phyloP scores from a whole-genome alignment of 2,113 vertebrate genomes.

The Nipponia nippon region DNA sequence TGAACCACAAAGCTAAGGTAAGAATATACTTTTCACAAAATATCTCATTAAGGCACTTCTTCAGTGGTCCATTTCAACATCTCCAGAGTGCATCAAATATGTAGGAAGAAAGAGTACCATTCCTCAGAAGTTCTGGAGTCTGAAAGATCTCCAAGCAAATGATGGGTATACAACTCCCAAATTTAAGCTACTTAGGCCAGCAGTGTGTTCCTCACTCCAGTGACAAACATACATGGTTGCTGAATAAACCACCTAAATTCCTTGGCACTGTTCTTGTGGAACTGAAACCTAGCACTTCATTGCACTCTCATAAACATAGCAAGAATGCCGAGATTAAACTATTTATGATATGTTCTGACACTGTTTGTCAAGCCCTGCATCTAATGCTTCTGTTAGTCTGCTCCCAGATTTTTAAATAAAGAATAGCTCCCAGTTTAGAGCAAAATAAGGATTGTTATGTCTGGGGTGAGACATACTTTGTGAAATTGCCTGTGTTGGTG shows the following conservation, averaged over 20 bases:
- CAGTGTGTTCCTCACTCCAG: not conserved
- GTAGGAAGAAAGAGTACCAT: not conserved
- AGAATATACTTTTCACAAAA: not conserved
- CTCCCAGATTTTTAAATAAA: not conserved
- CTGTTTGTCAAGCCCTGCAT: not conserved
- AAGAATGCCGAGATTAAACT: not conserved
- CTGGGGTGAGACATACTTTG: not conserved
- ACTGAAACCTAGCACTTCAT: not conserved
- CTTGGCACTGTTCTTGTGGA: not conserved
- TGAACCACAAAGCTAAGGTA: not conserved
- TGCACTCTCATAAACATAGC: not conserved
- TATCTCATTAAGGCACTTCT: not conserved
- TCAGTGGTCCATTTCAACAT: not conserved
- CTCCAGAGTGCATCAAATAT: not conserved
- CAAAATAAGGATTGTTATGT: not conserved
- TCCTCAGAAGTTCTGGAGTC: not conserved
- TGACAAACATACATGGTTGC: not conserved
- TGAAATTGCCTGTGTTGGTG: not conserved
- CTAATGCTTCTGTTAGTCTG: slow-evolving; percentile 4
- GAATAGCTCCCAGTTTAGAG: not conserved
- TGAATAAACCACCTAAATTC: not conserved
- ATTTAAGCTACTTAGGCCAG: not conserved
- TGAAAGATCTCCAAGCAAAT: not conserved
- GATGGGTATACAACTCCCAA: not conserved
- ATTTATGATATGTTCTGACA: not conserved